A percentile compares a stretch with the other conserved stretches of the same genome.
Conservation (phyloP, 2,113 vertebrate species). For the Opisthocomus hoazin region DNA sequence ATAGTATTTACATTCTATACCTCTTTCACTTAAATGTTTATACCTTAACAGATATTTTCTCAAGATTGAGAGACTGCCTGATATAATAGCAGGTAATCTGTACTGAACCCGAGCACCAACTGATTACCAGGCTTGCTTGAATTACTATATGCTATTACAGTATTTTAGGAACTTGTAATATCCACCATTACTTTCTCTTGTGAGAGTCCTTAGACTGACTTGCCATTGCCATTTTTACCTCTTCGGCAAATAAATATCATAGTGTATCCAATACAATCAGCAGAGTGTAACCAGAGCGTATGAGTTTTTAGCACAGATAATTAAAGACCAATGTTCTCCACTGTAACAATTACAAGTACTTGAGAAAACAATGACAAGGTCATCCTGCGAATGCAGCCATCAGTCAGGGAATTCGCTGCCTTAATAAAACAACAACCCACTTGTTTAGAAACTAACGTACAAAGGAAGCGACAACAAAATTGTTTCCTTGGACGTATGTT, state of each 20-base stretch:
- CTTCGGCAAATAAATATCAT: conserved; percentile 59
- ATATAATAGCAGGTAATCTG: conserved; percentile 49
- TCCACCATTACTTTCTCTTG: conserved; percentile 64
- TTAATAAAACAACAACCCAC: conserved; percentile 54
- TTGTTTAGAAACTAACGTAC: not conserved
- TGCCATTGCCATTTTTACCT: conserved; percentile 53
- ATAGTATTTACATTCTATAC: not conserved
- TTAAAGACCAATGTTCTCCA: conserved; percentile 75
- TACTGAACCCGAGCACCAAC: not conserved
- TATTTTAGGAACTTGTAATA: conserved; percentile 69
- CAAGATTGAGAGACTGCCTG: conserved; percentile 20
- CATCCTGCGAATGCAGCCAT: conserved; percentile 35
- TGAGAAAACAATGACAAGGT: conserved; percentile 66
- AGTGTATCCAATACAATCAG: conserved; percentile 78
- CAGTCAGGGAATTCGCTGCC: conserved; percentile 26
- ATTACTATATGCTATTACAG: conserved; percentile 65
- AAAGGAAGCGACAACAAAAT: conserved; percentile 26
- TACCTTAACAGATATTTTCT: conserved; percentile 50
- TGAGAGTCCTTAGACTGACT: conserved; percentile 60
- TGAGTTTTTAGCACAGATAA: conserved; percentile 74
- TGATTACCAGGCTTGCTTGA: conserved; percentile 52
- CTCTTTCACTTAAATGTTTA: conserved; percentile 24
- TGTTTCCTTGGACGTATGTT: conserved; percentile 45
- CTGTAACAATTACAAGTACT: conserved; percentile 69
- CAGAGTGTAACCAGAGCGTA: conserved; percentile 61